Percentiles rank a stretch among this genome's conserved stretches.
Evolutionary conservation across 2,888 invertebrate species (phyloP).

Genomic region (Metellina segmentata): DNA sequence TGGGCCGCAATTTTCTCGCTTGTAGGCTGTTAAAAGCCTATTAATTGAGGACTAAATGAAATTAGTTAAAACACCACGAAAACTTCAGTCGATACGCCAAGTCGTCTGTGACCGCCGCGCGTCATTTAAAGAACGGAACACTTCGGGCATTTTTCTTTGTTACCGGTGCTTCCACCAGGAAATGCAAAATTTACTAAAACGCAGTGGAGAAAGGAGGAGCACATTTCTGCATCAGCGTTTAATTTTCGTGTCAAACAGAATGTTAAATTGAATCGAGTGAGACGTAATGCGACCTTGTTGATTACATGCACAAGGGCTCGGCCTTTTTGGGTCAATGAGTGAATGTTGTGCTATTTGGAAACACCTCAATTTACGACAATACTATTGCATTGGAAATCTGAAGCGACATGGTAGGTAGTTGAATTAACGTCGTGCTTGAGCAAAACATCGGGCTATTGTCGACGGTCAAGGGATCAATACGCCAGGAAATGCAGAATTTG

Average conservation of each 20-base stretch:
- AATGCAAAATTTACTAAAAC: neutral
- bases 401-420: too few species aligned
- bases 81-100: constrained; percentile 29
- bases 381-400: too few species aligned
- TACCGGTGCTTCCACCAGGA: neutral
- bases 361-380: too few species aligned
- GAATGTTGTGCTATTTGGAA: too few species aligned
- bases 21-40: constrained; percentile 53
- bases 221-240: constrained; percentile 34
- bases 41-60: constrained; percentile 53
- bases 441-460: too few species aligned
- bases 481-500: neutral
- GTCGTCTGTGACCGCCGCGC: constrained; percentile 35
- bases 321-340: too few species aligned
- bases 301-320: too few species aligned
- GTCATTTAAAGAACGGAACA: constrained; percentile 39
- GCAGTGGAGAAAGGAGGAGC: neutral
- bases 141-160: constrained; percentile 27
- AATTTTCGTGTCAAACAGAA: constrained; percentile 46
- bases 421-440: too few species aligned
- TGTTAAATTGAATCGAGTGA: constrained; percentile 34
- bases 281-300: constrained; percentile 16
- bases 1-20: constrained; percentile 45
- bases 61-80: constrained; percentile 50
- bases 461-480: neutral